Percentiles rank a stretch among this genome's conserved stretches.
phyloP scores from a whole-genome alignment of 2,113 vertebrate genomes.

The Choloepus hoffmanni region DNA sequence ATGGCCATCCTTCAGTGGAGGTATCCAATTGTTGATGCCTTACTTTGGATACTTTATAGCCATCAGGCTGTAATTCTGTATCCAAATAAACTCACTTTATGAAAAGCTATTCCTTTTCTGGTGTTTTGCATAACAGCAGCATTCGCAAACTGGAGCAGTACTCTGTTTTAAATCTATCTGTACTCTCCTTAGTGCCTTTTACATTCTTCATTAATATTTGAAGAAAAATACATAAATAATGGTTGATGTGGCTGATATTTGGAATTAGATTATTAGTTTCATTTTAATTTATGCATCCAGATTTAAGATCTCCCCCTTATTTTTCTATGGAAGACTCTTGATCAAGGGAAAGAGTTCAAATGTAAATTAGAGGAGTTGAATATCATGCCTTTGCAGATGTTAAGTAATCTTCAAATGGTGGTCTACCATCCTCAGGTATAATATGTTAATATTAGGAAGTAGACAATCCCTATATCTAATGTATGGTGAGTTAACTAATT shows the following conservation, averaged over 20 bases:
- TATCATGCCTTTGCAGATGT: neutral
- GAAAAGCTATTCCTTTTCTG: too few species aligned
- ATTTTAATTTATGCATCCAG: neutral
- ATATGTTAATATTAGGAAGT: neutral
- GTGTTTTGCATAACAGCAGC: too few species aligned
- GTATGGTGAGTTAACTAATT: neutral
- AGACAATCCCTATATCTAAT: neutral
- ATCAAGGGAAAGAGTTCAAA: neutral
- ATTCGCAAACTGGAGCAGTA: too few species aligned
- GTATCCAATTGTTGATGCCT: too few species aligned
- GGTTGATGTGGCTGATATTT: neutral
- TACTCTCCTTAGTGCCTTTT: neutral
- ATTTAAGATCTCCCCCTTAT: neutral
- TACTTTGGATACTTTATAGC: too few species aligned
- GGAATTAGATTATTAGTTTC: neutral
- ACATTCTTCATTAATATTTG: constrained; percentile 2
- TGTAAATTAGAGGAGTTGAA: neutral
- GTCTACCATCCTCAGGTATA: neutral
- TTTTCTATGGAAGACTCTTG: neutral
- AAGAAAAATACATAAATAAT: neutral
- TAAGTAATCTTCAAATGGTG: neutral
- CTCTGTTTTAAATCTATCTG: neutral
- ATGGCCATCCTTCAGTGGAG: too few species aligned
- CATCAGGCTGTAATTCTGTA: too few species aligned
- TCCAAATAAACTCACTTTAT: too few species aligned